Base-by-base conservation (phyloP, 1,140 invertebrate genomes). In the Drosophila subobscura region DNA sequence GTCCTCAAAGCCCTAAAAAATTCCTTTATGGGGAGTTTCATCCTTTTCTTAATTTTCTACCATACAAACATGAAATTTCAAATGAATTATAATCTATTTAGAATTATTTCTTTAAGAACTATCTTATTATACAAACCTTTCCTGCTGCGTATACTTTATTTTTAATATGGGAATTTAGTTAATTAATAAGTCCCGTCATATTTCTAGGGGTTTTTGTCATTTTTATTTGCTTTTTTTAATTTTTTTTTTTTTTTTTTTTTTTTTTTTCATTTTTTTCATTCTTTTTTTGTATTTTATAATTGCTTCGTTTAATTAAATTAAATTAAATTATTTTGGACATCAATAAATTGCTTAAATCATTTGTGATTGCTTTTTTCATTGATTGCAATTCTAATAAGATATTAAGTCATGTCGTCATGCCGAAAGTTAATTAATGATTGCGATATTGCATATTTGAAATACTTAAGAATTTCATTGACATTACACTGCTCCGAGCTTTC, bases 371-470 rank as follows among this genome's bases (percentile, higher is more conserved):
- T 64, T 54, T 49, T 52, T 41, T 45, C 42, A 40, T 64, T 37
- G 40, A 51, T 63, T 64, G 47, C 8, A 37, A 56, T 56, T 64
- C 53, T 57, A 53, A 56, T 51, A 52, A 64, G 49, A 74, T 78
- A 71, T 47, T 65, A 37, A 37, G 3, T 37, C 3, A 37, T 75
- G 53, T n/a, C 54, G 46, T 51, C 51, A 12, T 50, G 22, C 57
- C 33, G 41, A 12, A 50, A 47, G 42, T 41, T 63, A 42, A 45
- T 42, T 56, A 50, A 20, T 53, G 10, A 27, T 50, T 33, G 16
- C 25, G 5, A 46, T 56, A 46, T 37, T 61, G 37, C 29, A 41
- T 65, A 58, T 42, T 61, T 61, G 20, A 47, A 70, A 72, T 70
- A 71, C 65, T 70, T 70, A 37, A 16, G 6, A 12, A 12, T 22